Conservation (phyloP, 2,113 vertebrate species). For the Hippolais icterina region DNA sequence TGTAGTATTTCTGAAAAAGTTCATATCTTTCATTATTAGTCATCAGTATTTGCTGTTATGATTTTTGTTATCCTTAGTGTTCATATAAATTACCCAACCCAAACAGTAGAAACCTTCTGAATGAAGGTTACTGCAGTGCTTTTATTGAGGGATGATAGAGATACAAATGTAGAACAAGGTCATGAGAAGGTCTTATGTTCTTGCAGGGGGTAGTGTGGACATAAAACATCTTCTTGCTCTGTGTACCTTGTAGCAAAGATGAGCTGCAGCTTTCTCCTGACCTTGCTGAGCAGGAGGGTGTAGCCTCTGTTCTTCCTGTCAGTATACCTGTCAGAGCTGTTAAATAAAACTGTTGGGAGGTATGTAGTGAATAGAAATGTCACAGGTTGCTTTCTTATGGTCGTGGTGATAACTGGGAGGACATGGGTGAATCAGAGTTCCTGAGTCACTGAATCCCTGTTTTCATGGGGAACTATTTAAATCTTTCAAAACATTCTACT, state of each 20-base stretch:
- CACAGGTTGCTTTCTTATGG: background rate
- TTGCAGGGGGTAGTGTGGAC: background rate
- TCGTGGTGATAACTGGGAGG: background rate
- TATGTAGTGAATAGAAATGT: background rate
- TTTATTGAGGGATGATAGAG: background rate
- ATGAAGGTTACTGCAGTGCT: background rate
- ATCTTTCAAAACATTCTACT: background rate
- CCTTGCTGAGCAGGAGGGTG: constrained; percentile 19
- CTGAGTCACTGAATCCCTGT: background rate
- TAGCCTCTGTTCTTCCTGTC: background rate
- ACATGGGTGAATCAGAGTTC: background rate
- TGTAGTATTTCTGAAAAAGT: background rate
- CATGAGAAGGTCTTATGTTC: rapidly evolving
- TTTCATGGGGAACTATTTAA: background rate
- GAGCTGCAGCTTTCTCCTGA: background rate
- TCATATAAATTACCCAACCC: background rate
- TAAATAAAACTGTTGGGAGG: background rate
- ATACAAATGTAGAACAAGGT: background rate
- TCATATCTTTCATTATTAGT: background rate
- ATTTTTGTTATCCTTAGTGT: background rate
- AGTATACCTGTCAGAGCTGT: background rate
- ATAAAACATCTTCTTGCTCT: background rate
- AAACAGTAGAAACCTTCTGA: background rate
- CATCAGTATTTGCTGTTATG: background rate
- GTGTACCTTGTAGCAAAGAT: background rate